Evolutionary conservation across 2,888 invertebrate species (phyloP).

Genomic region (Sesamia inferens): DNA sequence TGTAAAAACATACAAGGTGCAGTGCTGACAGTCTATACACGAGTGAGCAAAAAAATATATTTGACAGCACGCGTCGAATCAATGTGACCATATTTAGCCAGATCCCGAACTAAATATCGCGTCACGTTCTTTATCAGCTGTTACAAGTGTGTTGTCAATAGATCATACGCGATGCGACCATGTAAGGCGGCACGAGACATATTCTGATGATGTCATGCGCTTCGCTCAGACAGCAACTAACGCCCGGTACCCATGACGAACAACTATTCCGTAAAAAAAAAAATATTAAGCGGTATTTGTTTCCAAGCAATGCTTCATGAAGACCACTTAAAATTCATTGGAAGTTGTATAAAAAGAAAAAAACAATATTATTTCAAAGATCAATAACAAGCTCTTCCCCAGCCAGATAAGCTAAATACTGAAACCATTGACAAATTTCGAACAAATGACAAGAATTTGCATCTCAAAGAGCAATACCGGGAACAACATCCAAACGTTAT

Average conservation of each 20-base stretch:
- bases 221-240: constrained; percentile 68
- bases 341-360: neutral
- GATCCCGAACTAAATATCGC: constrained; percentile 73
- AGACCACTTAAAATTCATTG: constrained; percentile 2
- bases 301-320: constrained; percentile 37
- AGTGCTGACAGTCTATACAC: constrained; percentile 58
- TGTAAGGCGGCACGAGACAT: constrained; percentile 84
- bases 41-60: constrained; percentile 54
- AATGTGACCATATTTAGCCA: constrained; percentile 76
- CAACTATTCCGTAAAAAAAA: constrained; percentile 58
- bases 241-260: constrained; percentile 70
- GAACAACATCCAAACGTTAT: constrained; percentile 44
- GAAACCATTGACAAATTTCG: constrained; percentile 37
- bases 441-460: constrained; percentile 55
- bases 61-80: constrained; percentile 63
- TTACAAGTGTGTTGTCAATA: constrained; percentile 78
- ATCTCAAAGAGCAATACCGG: constrained; percentile 53
- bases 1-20: constrained; percentile 61
- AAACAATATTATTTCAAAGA: constrained; percentile 15
- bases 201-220: constrained; percentile 86
- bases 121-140: constrained; percentile 84
- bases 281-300: constrained; percentile 37
- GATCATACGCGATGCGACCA: constrained; percentile 86
- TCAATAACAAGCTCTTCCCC: constrained; percentile 22
- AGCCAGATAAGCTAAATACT: constrained; percentile 8